Base-by-base conservation (phyloP, 1,140 invertebrate genomes). In the Vanessa tameamea region DNA sequence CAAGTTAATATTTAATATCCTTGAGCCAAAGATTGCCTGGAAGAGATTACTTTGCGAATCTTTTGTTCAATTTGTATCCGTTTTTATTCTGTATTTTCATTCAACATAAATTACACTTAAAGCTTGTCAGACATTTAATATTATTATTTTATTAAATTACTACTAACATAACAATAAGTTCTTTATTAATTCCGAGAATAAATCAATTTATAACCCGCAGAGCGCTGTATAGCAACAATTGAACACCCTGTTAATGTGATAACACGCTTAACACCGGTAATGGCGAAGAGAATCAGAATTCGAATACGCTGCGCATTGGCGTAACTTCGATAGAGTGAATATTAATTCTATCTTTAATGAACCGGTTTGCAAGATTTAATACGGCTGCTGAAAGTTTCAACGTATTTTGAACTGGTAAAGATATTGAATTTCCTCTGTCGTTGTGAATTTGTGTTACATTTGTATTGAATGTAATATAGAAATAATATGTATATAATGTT, bases 271-370 rank as follows among this genome's bases (percentile, higher is more conserved):
- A 57, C 66, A 47, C n/a, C 37, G 13, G n/a, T n/a, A 57, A 47
- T 68, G 16, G 53, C 31, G 55, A 47, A 68, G 20, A 15, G 51
- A 55, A 68, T 57, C 37, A 15, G 20, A 68, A 68, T 57, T 57
- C 53, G 51, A 20, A 47, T 67, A 67, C 16, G 48, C 9, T 55
- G 14, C 53, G 53, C 53, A 26, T 31, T 59, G 20, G 13, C 31
- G 16, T 57, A 57, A 47, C 31, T 61, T n/a, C 57, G 26, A 61
- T 61, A 26, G 31, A 47, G 37, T 67, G 65, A 67, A 67, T 67
- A 67, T 67, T 67, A 67, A 67, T 67, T 55, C 55, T 20, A n/a
- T 68, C 31, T 55, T 55, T 20, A 51, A 67, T 26, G 31, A 61
- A 61, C 26, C 57, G 26, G 9, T 59, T 43, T 37, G 26, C 26